Percentiles rank a stretch among this genome's conserved stretches.
Conservation (phyloP, 2,113 vertebrate genomes). For the Festucalex cinctus region DNA sequence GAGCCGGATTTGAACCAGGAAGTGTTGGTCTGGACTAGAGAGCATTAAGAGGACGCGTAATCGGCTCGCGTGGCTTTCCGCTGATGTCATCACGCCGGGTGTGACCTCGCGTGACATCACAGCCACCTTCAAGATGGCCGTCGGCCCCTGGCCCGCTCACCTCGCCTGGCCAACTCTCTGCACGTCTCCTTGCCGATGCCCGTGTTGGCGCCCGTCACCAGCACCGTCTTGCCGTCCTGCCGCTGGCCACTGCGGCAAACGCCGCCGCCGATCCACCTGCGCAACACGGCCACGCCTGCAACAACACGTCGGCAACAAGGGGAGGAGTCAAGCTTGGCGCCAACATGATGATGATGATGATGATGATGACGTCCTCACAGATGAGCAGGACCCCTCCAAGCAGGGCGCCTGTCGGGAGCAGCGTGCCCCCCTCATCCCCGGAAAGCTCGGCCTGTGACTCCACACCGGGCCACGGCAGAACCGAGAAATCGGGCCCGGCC, state of each 20-base stretch:
- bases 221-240: constrained; percentile 66
- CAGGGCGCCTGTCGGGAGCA: constrained; percentile 40
- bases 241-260: constrained; percentile 48
- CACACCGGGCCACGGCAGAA: constrained; percentile 41
- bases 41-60: neutral
- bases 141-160: constrained; percentile 34
- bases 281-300: constrained; percentile 44
- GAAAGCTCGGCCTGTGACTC: neutral
- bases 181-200: constrained; percentile 77
- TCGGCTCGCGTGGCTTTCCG: constrained; percentile 8
- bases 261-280: constrained; percentile 68
- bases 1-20: too few species aligned
- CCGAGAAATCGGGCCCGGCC: constrained; percentile 29
- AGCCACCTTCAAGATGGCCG: neutral
- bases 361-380: constrained; percentile 39
- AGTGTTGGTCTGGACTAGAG: too few species aligned
- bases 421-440: neutral
- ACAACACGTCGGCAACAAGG: neutral
- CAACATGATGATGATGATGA: neutral
- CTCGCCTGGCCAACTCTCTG: constrained; percentile 67
- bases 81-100: constrained; percentile 1
- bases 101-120: neutral
- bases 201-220: constrained; percentile 75
- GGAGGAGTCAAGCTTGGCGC: neutral
- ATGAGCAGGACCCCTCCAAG: constrained; percentile 44